Conservation (phyloP, 2,888 invertebrate species). For the Orthonychiurus folsomi region DNA sequence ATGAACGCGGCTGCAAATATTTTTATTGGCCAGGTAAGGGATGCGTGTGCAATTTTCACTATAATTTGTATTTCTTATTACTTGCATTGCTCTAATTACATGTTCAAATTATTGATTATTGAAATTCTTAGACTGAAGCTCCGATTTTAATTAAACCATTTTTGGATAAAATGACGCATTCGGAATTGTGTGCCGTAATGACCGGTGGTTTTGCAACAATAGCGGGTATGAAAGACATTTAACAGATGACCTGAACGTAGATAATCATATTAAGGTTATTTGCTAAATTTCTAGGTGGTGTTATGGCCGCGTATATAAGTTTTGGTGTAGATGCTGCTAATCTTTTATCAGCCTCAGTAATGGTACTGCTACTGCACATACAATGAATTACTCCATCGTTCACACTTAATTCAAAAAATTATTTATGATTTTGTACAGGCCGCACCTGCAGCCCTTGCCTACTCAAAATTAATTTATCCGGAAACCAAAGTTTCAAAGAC, state of each 20-base stretch:
- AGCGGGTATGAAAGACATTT: conserved; percentile 54
- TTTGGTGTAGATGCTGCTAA: conserved; percentile 83
- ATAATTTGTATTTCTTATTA: background rate
- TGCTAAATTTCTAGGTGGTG: conserved; percentile 55
- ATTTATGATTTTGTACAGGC: background rate
- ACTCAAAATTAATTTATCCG: conserved; percentile 81
- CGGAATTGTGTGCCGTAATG: conserved; percentile 89
- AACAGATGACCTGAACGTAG: too few species aligned
- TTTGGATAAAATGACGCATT: conserved; percentile 69
- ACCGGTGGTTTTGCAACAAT: conserved; percentile 86
- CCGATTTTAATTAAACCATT: conserved; percentile 82
- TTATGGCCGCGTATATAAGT: conserved; percentile 82
- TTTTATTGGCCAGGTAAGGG: conserved; percentile 78
- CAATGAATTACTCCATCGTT: background rate
- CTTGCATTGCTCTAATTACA: background rate
- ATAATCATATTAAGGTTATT: background rate
- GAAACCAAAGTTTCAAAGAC: conserved; percentile 75
- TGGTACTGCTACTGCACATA: conserved; percentile 62
- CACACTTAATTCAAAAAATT: background rate
- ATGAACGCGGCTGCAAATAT: conserved; percentile 87
- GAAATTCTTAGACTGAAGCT: conserved; percentile 66
- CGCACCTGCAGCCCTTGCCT: conserved; percentile 74
- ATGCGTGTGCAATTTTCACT: background rate
- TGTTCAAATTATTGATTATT: conserved; percentile 2
- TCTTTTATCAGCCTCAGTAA: conserved; percentile 83